These are phyloP conservation scores for Steinernema feltiae DNA, from an alignment of 1,140 invertebrate species.

Conservation along the genomic window DNA sequence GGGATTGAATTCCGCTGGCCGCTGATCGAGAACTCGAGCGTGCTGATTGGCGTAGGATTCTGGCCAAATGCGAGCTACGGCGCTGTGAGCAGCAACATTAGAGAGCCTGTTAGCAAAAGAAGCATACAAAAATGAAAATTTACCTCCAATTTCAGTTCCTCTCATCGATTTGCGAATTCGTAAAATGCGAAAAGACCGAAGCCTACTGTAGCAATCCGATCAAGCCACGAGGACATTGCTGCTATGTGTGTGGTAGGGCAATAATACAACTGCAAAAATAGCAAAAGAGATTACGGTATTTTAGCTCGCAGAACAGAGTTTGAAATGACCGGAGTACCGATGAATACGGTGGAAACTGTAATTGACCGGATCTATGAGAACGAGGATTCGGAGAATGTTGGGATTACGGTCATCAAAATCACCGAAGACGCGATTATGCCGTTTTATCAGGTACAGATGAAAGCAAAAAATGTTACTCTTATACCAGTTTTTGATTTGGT, in stretches of 20 bases:
- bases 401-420: neutral
- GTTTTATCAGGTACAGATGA: slow-evolving; percentile 3
- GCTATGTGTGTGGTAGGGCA: neutral
- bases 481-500: neutral
- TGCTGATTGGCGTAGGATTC: neutral
- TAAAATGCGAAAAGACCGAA: neutral
- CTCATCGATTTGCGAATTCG: neutral
- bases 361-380: neutral
- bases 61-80: neutral
- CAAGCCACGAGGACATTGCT: neutral
- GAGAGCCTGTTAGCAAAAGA: neutral
- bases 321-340: neutral
- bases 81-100: neutral
- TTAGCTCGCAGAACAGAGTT: neutral
- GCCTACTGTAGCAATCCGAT: neutral
- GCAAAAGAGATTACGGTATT: neutral
- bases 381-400: neutral
- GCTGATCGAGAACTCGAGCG: neutral
- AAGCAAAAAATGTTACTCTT: no score
- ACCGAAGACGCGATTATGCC: neutral
- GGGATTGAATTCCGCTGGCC: neutral
- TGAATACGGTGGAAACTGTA: neutral
- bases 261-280: no score
- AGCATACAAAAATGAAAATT: neutral
- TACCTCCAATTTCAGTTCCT: neutral